These are phyloP conservation scores for Psilopsiagon aurifrons DNA, from an alignment of 2,113 vertebrate species.

Conservation along the genomic window DNA sequence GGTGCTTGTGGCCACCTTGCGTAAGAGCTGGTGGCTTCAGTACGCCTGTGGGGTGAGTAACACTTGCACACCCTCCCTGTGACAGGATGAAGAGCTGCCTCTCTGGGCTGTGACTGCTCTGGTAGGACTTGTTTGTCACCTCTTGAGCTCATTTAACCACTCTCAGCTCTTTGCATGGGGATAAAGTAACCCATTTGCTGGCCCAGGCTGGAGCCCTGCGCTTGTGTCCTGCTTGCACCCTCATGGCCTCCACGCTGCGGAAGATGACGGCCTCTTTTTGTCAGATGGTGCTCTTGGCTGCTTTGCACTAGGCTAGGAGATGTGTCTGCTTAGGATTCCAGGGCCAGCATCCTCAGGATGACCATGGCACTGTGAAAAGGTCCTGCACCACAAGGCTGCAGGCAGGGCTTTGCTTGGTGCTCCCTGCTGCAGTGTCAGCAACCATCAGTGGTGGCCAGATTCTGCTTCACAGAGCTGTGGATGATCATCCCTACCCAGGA, in stretches of 20 bases:
- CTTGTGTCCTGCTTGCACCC: accelerated
- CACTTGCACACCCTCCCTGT: background rate
- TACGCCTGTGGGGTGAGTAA: background rate
- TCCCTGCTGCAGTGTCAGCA: background rate
- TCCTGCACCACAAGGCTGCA: background rate
- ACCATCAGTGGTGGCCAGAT: accelerated
- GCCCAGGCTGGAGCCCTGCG: background rate
- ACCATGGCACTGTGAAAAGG: background rate
- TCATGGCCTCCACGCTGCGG: accelerated
- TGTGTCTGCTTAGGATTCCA: background rate
- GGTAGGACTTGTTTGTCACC: slow-evolving; percentile 13
- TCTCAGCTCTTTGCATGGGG: background rate
- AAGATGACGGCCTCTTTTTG: background rate
- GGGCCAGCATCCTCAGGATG: background rate
- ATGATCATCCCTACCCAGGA: background rate
- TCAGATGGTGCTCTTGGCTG: background rate
- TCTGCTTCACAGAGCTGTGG: accelerated
- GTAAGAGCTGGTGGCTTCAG: background rate
- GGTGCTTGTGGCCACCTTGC: background rate
- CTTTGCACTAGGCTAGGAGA: background rate
- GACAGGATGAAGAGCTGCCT: background rate
- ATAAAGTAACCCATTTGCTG: background rate
- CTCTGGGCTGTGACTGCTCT: background rate
- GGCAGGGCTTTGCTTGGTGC: background rate
- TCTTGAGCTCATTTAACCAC: background rate